Evolutionary conservation across 2,797 vertebrate species (phyloP), one percentile per base, ranked within the genome.

Genomic region (Discoglossus pictus): DNA sequence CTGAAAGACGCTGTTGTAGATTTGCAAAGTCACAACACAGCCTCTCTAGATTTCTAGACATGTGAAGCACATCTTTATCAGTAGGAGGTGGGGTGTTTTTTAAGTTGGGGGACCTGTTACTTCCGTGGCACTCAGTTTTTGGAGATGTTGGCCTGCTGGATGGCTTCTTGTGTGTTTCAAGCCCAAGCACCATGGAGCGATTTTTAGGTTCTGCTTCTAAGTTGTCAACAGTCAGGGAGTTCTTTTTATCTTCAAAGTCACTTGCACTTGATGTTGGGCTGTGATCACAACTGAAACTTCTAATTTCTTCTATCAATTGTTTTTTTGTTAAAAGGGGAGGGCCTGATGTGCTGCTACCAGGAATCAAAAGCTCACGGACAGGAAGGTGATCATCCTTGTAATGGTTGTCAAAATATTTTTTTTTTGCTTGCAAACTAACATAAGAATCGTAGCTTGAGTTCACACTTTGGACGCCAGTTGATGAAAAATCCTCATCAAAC

Each of bases 21-120:
- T 94, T 93, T 34, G 78, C 78, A 34, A 94, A 93, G 50, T 90
- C 89, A 2, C 82, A 74, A 18, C 91, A 94, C 39, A 95, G 82
- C 75, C 87, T 84, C 62, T 96, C 94, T 86, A 94, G 82, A 83
- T 93, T 93, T 54, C 83, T 85, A 5, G 88, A 83, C 4, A 94
- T 86, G 69, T 91, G 92, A 70, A 89, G 89, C 61, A 87, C 68
- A 65, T 77, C 81, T 56, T 80, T 81, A 47, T 88, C 87, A 58
- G 75, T 76, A 20, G 76, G 61, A 15, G 79, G 59, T 44, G 52
- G 73, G 66, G 75, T 80, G 65, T 71, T 84, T 73, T 83, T 81
- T 52, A 82, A 76, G n/a, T 40, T 68, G 0, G 79, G 43, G 50
- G 69, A 46, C 39, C 90, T 87, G 50, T 74, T 70, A 23, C 75